Conservation (phyloP, 2,888 invertebrate genomes). For the Eupithecia tripunctaria region DNA sequence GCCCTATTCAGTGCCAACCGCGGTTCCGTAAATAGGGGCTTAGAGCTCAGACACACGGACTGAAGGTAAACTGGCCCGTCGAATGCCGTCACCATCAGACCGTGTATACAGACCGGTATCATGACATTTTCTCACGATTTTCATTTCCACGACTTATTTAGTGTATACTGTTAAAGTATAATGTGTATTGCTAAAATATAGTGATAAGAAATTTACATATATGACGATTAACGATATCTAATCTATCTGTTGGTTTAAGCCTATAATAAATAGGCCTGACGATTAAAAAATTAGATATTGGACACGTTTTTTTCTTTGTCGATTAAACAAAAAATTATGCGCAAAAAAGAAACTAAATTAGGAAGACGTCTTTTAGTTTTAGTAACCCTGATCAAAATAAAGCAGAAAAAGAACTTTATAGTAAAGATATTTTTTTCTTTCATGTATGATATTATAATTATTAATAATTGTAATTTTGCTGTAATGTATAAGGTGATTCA, state of each 20-base stretch:
- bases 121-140: neutral
- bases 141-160: neutral
- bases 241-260: neutral
- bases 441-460: neutral
- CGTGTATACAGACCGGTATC: too few relatives aligned
- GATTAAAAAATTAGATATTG: too few relatives aligned
- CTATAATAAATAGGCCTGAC: too few relatives aligned
- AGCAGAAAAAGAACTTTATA: neutral
- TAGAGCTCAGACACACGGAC: too few relatives aligned
- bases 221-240: neutral
- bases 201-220: neutral
- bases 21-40: too few relatives aligned
- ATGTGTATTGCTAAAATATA: neutral
- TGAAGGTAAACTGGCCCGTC: too few relatives aligned
- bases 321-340: too few relatives aligned
- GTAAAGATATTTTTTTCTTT: neutral
- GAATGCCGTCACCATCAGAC: too few relatives aligned
- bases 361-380: neutral
- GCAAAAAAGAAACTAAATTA: too few relatives aligned
- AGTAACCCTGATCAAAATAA: slow-evolving; percentile 12
- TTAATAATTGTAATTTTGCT: neutral
- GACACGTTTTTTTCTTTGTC: too few relatives aligned
- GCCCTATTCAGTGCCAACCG: too few relatives aligned
- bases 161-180: neutral
- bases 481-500: neutral